Evolutionary conservation across 2,888 invertebrate species (phyloP).

Genomic region (Brachylomia viminalis): DNA sequence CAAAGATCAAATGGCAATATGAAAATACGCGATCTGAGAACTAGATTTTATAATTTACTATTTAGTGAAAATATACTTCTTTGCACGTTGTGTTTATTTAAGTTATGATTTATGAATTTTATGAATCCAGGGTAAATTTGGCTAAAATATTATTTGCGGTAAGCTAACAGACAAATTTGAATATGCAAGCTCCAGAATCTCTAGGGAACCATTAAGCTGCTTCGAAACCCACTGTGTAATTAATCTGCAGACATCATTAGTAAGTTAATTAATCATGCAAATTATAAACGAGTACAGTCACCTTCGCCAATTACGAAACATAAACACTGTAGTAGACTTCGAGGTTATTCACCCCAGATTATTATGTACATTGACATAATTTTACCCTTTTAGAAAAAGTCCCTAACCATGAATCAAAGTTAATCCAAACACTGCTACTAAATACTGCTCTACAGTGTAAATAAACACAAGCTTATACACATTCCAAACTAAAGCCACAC

Average conservation of each 20-base stretch:
- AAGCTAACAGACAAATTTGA: slow-evolving; percentile 15
- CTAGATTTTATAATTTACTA: not conserved
- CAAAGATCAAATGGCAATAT: slow-evolving; percentile 23
- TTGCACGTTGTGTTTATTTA: slow-evolving; percentile 2
- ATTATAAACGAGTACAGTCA: slow-evolving; percentile 32
- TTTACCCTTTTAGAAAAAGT: not conserved
- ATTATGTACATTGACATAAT: slow-evolving; percentile 14
- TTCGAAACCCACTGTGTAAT: slow-evolving; percentile 31
- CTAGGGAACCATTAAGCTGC: slow-evolving; percentile 27
- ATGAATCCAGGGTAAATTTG: not conserved
- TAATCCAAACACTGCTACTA: slow-evolving; percentile 13
- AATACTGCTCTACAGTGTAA: slow-evolving; percentile 40
- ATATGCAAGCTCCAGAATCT: slow-evolving; percentile 13
- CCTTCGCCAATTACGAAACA: slow-evolving; percentile 35
- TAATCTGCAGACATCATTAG: slow-evolving; percentile 45
- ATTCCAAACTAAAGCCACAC: slow-evolving; percentile 35
- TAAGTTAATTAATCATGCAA: slow-evolving; percentile 46
- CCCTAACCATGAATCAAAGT: slow-evolving; percentile 18
- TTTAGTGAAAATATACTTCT: slow-evolving; percentile 2
- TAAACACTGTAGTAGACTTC: not conserved
- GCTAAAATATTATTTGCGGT: slow-evolving; percentile 6
- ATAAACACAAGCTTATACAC: slow-evolving; percentile 45
- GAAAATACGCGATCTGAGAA: slow-evolving; percentile 24
- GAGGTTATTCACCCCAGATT: slow-evolving; percentile 15
- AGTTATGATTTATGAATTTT: not conserved